These are phyloP conservation scores for Ciconia nigra DNA, from an alignment of 2,797 vertebrate species.

Conservation along the genomic window DNA sequence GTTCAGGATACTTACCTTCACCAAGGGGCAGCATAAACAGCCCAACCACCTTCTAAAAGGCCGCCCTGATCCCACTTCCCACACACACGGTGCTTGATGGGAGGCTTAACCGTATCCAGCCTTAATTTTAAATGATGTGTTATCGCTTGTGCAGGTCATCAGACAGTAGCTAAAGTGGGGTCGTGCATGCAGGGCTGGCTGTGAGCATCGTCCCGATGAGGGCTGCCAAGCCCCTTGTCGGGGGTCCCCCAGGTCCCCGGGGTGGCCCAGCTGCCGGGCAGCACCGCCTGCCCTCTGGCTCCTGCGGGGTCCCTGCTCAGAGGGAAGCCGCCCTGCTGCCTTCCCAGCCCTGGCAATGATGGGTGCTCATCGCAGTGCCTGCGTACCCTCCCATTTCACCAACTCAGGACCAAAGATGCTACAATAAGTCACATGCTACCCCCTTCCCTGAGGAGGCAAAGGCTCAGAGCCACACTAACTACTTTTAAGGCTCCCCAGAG, in stretches of 20 bases:
- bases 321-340: rapidly evolving
- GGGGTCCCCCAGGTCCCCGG: rapidly evolving
- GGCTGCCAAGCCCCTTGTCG: background rate
- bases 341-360: background rate
- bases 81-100: background rate
- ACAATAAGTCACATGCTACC: background rate
- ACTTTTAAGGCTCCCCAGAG: background rate
- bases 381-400: background rate
- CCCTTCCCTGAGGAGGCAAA: background rate
- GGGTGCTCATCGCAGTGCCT: rapidly evolving
- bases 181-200: background rate
- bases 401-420: background rate
- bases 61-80: background rate
- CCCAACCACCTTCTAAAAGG: background rate
- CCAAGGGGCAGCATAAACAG: background rate
- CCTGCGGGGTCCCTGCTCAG: background rate
- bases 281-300: background rate
- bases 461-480: rapidly evolving
- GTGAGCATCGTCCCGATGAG: rapidly evolving
- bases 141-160: background rate
- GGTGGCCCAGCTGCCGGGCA: background rate
- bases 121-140: background rate
- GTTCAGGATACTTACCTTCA: background rate
- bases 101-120: background rate
- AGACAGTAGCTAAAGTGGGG: background rate